A percentile compares a stretch with the other conserved stretches of the same genome.
phyloP scores from a whole-genome alignment of 1,140 invertebrate species.

The Neuroterus valhalla region DNA sequence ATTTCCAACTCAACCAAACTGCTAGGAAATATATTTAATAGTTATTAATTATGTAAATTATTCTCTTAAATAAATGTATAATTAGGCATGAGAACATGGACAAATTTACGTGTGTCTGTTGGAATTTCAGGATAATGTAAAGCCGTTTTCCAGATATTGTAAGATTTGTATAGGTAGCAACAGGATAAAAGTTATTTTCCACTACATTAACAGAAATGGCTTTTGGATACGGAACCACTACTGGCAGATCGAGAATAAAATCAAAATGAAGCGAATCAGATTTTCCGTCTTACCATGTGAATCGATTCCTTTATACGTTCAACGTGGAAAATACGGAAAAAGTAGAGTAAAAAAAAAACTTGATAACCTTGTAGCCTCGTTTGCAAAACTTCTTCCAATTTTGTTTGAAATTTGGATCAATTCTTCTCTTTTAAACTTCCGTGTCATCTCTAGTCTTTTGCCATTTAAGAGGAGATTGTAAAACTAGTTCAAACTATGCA shows the following conservation, averaged over 20 bases:
- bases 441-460: not conserved
- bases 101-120: too few species aligned
- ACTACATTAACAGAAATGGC: conserved; percentile 10
- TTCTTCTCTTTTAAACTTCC: conserved; percentile 35
- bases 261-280: conserved; percentile 5
- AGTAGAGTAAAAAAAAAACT: conserved; percentile 3
- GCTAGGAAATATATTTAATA: too few species aligned
- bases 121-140: too few species aligned
- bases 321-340: not conserved
- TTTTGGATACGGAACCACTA: not conserved
- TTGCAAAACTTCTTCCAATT: conserved; percentile 63
- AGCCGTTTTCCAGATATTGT: not conserved
- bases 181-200: not conserved
- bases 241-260: conserved; percentile 18
- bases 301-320: conserved; percentile 20
- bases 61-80: too few species aligned
- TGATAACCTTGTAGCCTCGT: conserved; percentile 68
- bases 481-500: conserved; percentile 65
- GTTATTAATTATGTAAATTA: too few species aligned
- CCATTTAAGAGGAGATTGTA: conserved; percentile 45
- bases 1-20: too few species aligned
- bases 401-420: conserved; percentile 63
- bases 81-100: too few species aligned
- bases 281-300: not conserved
- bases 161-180: not conserved